These are phyloP conservation scores for Urocyon cinereoargenteus DNA, from an alignment of 2,797 vertebrate genomes.

Conservation along the genomic window DNA sequence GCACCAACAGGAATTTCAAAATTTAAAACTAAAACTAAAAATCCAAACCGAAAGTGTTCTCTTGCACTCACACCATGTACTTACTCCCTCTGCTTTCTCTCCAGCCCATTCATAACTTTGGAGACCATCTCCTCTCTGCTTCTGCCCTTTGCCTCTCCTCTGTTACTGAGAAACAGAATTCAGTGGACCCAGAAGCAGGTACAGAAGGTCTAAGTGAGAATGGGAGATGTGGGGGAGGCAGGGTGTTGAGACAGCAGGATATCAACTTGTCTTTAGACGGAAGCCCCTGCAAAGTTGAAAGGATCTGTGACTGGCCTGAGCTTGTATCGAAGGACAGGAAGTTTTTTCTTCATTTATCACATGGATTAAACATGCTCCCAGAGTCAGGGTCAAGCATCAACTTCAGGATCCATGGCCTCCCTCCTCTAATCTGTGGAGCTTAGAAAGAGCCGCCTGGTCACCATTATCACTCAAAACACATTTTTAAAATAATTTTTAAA, in stretches of 20 bases:
- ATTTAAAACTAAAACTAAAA: not conserved
- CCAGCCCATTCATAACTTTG: not conserved
- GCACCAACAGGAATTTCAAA: not conserved
- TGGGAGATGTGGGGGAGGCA: not conserved
- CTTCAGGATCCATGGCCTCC: not conserved
- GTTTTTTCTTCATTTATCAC: not conserved
- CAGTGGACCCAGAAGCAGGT: not conserved
- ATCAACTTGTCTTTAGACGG: not conserved
- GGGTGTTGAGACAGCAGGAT: not conserved
- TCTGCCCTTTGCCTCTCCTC: not conserved
- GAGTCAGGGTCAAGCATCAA: not conserved
- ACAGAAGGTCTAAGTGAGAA: not conserved
- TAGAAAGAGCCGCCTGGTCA: not conserved
- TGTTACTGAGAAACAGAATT: constrained; percentile 39
- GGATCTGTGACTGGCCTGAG: not conserved
- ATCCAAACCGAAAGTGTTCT: not conserved
- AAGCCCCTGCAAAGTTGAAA: not conserved
- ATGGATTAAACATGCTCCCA: not conserved
- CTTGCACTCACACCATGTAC: accelerated
- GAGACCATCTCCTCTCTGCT: not conserved
- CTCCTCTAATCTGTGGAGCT: not conserved
- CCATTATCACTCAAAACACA: not conserved
- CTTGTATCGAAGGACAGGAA: not conserved
- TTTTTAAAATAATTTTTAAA: not conserved
- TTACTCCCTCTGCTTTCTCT: not conserved